phyloP scores from a whole-genome alignment of 2,888 invertebrate species.

The Noctua janthina region DNA sequence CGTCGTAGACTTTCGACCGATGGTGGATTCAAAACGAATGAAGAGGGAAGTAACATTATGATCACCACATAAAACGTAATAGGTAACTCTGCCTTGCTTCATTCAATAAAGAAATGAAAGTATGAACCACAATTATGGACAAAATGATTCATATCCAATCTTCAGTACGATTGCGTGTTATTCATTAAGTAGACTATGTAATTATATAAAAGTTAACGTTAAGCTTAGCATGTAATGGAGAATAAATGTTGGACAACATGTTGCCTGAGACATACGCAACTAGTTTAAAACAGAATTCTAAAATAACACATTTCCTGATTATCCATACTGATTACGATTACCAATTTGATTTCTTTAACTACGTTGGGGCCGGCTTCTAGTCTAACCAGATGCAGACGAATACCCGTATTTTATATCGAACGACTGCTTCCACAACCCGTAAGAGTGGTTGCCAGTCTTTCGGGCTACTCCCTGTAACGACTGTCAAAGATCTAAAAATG shows the following conservation, averaged over 20 bases:
- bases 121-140: slow-evolving; percentile 11
- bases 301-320: not conserved
- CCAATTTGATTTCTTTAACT: not conserved
- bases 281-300: not conserved
- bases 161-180: slow-evolving; percentile 29
- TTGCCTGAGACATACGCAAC: not conserved
- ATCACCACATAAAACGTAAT: slow-evolving; percentile 31
- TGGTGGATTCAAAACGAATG: not conserved
- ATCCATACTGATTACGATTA: not conserved
- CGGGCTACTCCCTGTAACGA: not conserved
- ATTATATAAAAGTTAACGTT: slow-evolving; percentile 25
- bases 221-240: not conserved
- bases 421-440: not conserved
- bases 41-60: slow-evolving; percentile 31
- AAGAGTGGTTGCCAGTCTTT: not conserved
- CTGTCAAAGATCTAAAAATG: not conserved
- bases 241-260: not conserved
- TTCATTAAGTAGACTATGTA: slow-evolving; percentile 17
- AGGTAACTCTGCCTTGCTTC: not conserved
- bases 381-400: not conserved
- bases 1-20: no score
- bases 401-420: not conserved
- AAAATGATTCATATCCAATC: slow-evolving; percentile 37
- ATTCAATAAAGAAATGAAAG: slow-evolving; percentile 38
- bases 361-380: not conserved